Base-by-base conservation (phyloP, 2,797 vertebrate species). In the Danio choprae region DNA sequence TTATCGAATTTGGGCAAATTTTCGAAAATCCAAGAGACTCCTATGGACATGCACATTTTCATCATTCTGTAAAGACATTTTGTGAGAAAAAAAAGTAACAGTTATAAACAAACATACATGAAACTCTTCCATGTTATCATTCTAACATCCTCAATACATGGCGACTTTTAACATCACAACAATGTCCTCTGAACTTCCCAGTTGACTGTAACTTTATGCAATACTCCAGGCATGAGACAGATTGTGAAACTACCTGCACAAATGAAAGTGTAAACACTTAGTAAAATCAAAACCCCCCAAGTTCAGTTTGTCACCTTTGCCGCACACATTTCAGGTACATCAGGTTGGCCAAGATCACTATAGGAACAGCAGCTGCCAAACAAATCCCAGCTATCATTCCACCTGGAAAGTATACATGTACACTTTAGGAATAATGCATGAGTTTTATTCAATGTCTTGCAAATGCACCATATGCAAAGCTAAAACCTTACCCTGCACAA, bases 1-100 rank as follows among this genome's bases (percentile, higher is more conserved):
- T 97, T 96, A 86, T 91, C 93, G 80, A 91, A 13, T 65, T 90
- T 94, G 46, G 98, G 98, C 16, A 96, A 87, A 43, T 92, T 94
- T 78, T 94, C 93, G 44, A 82, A 70, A 13, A 97, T 88, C 91
- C 96, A 98, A 2, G 86, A 84, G 0, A 96, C 96, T 87, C 94
- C 86, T 63, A 95, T 82, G 1, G 87, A 89, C 64, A 91, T 71
- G 0, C 93, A 83, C 12, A 77, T 84, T 81, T 91, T 90, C 84
- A 94, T 96, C 50, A 96, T 84, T 87, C 97, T 98, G 77, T 53
- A 53, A 86, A 60, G 77, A 58, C 9, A 63, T 6, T 22, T 50
- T 48, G 22, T 58, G 18, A 44, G 4, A 46, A 67, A 12, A 46
- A n/a, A 38, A 44, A 51, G 4, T 9, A 22, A 68, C 4, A 58